phyloP scores from a whole-genome alignment of 2,888 invertebrate species.

The Drosophila quasianomalipes region DNA sequence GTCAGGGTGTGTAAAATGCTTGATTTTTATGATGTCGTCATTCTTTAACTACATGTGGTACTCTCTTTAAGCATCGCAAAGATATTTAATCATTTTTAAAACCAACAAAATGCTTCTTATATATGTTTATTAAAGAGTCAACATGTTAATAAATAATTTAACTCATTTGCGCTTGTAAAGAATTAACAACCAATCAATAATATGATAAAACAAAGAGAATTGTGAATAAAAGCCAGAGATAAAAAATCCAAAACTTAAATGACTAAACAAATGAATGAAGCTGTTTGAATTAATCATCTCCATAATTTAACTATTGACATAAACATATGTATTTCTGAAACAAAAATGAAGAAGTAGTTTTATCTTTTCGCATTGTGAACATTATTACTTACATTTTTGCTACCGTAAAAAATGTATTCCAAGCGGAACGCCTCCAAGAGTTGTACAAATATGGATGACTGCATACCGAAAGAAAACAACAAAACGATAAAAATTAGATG shows the following conservation, averaged over 20 bases:
- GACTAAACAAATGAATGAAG: not conserved
- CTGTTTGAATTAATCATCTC: not conserved
- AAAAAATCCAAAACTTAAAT: not conserved
- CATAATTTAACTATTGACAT: not conserved
- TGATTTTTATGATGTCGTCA: conserved; percentile 2
- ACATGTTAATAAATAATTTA: not conserved
- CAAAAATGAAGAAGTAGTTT: not conserved
- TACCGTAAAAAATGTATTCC: not conserved
- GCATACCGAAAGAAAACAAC: too few relatives aligned
- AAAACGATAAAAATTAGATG: not conserved
- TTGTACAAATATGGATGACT: not conserved
- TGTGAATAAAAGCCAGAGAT: not conserved
- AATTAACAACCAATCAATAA: not conserved
- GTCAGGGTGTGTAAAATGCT: conserved; percentile 1
- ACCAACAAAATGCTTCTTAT: not conserved
- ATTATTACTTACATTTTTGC: not conserved
- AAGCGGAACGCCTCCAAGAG: not conserved
- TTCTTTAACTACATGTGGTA: not conserved
- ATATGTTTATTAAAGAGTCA: not conserved
- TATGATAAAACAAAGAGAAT: not conserved
- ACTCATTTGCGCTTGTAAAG: not conserved
- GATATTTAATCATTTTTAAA: not conserved
- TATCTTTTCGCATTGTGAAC: not conserved
- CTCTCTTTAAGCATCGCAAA: not conserved
- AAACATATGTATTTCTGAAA: not conserved